Conservation (phyloP, 2,888 invertebrate genomes). For the Agonopterix heracliana region DNA sequence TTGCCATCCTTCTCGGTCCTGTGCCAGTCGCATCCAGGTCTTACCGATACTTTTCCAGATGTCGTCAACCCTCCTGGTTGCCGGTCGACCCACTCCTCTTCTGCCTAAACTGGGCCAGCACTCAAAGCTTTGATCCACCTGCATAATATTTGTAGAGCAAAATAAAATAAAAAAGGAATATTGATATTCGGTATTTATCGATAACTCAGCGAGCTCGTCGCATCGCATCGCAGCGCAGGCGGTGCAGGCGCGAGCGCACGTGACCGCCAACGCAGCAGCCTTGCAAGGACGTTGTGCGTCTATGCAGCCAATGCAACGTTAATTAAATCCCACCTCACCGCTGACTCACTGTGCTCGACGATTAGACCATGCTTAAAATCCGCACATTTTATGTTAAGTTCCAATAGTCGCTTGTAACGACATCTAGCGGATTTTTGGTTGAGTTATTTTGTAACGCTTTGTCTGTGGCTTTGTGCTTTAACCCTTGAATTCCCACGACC, state of each 20-base stretch:
- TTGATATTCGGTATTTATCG: background rate
- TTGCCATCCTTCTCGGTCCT: too few relatives aligned
- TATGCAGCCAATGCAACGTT: slow-evolving; percentile 54
- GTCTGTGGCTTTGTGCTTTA: too few relatives aligned
- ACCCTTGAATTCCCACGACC: too few relatives aligned
- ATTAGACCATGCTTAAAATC: slow-evolving; percentile 10
- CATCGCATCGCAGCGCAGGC: background rate
- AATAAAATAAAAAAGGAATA: background rate
- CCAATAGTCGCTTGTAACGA: background rate
- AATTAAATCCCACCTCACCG: slow-evolving; percentile 66
- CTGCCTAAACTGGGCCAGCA: too few relatives aligned
- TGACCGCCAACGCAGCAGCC: slow-evolving; percentile 51
- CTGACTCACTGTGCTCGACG: slow-evolving; percentile 44
- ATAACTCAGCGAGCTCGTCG: background rate
- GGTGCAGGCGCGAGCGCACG: slow-evolving; percentile 40
- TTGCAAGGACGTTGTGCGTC: slow-evolving; percentile 70
- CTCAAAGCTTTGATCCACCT: too few relatives aligned
- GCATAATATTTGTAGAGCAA: too few relatives aligned
- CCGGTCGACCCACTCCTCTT: too few relatives aligned
- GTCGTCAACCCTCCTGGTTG: too few relatives aligned
- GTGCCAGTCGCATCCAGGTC: too few relatives aligned
- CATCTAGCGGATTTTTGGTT: background rate
- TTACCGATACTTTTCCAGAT: too few relatives aligned
- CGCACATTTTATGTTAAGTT: slow-evolving; percentile 1
- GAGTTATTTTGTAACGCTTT: too few relatives aligned